Evolutionary conservation across 2,888 invertebrate species (phyloP), one percentile per base, ranked within the genome.

Genomic region (Rosalia funebris): DNA sequence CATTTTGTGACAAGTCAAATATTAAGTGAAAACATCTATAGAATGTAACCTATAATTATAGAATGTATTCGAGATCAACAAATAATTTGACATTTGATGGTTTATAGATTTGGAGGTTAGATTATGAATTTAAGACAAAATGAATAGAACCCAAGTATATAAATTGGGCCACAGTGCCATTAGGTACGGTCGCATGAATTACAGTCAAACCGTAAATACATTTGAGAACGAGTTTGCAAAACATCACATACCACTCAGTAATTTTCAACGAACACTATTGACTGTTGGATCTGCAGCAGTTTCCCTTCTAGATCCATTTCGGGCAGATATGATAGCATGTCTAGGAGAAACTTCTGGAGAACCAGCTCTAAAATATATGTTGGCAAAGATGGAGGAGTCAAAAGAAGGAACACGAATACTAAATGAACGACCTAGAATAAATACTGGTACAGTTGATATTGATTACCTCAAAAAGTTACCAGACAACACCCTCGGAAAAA

Each of bases 241-340:
- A 62, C 85, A 89, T 72, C 89, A 88, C 72, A 89, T 92, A 56
- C 82, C 86, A 50, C 86, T 88, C 17, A 88, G 84, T 60, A 63
- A 79, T 44, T 86, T 96, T 70, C 98, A 99, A 84, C 92, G 87
- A 79, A 77, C 86, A 0, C 72, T 95, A 10, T 84, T 99, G 32
- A 85, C 91, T 11, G 83, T 89, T n/a, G 98, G 98, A 5, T 93
- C 97, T n/a, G 94, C 96, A 14, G 83, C 89, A 17, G 85, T 93
- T 53, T 89, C 96, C 0, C 82, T 98, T 39, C 74, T 91, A 7
- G 88, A 96, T 83, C 98, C 98, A 4, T 84, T 84, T 57, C 84
- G 92, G 63, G 91, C 88, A 12, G 97, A 98, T 78, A 95, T 96
- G 94, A 93, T 98, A 69, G 96, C 97, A 15, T 93, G 95, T 67